Evolutionary conservation across 2,113 vertebrate genomes (phyloP).

Genomic region (Athene cunicularia): DNA sequence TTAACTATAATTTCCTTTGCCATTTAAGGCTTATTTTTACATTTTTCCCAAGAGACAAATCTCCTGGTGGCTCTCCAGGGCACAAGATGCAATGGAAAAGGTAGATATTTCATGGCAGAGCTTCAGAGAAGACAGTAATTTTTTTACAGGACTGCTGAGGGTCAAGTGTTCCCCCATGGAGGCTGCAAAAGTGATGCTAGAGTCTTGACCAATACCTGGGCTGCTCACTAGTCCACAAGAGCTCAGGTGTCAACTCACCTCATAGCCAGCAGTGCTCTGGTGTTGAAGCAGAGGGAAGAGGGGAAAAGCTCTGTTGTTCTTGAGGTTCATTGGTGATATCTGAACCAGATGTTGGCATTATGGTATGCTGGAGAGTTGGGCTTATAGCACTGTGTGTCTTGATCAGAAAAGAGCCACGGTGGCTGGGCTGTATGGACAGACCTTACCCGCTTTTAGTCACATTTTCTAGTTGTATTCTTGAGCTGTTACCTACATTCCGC

Average conservation of each 20-base stretch:
- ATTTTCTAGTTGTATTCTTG: not conserved
- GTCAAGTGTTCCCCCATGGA: rapidly evolving
- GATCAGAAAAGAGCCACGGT: not conserved
- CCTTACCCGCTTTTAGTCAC: not conserved
- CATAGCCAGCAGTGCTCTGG: not conserved
- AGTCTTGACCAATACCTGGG: not conserved
- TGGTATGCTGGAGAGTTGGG: not conserved
- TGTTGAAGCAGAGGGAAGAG: not conserved
- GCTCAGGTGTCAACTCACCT: not conserved
- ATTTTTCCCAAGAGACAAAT: not conserved
- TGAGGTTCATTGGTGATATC: not conserved
- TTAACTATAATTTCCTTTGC: not conserved
- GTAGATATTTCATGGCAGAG: not conserved
- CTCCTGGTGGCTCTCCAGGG: not conserved
- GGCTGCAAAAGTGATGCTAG: not conserved
- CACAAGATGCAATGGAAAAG: not conserved
- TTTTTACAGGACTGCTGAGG: not conserved
- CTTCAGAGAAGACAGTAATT: rapidly evolving
- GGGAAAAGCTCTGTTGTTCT: not conserved
- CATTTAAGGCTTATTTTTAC: not conserved
- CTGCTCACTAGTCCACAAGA: not conserved
- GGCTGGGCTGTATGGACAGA: not conserved
- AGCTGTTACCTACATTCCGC: rapidly evolving
- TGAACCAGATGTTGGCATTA: not conserved
- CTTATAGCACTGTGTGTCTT: not conserved